Percentiles rank a stretch among this genome's conserved stretches.
These are phyloP conservation scores for Beaufortia kweichowensis DNA, from an alignment of 2,113 vertebrate genomes.

Conservation along the genomic window DNA sequence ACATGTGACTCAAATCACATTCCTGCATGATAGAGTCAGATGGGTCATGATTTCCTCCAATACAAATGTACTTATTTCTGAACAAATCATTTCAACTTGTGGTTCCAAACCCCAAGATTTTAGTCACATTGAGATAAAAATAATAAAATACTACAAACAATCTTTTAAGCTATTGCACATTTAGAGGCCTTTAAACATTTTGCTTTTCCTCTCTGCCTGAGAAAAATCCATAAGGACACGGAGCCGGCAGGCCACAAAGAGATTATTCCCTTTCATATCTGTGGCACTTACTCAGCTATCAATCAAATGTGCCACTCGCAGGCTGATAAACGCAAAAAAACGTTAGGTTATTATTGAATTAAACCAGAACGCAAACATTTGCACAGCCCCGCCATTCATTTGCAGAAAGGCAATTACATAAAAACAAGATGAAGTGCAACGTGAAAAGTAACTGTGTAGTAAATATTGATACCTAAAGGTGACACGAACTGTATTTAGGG, in stretches of 20 bases:
- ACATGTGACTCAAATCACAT: constrained; percentile 48
- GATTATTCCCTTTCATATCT: constrained; percentile 46
- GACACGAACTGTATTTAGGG: too few species aligned
- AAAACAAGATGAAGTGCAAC: background rate
- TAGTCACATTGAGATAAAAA: background rate
- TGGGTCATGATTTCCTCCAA: constrained; percentile 45
- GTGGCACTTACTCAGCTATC: constrained; percentile 41
- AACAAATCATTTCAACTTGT: constrained; percentile 31
- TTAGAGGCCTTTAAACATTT: constrained; percentile 17
- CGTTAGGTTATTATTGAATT: constrained; percentile 63
- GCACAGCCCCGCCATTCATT: constrained; percentile 21
- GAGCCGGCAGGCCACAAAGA: constrained; percentile 42
- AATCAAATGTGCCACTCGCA: constrained; percentile 58
- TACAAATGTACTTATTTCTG: constrained; percentile 42
- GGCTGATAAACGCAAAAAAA: constrained; percentile 65
- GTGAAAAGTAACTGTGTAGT: background rate
- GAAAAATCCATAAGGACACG: constrained; percentile 30
- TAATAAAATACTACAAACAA: background rate
- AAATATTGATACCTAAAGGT: background rate
- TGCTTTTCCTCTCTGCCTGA: constrained; percentile 35
- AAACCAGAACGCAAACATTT: constrained; percentile 63
- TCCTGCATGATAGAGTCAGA: constrained; percentile 51
- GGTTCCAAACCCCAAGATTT: background rate
- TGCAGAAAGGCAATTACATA: background rate
- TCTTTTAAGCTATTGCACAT: background rate